phyloP scores from a whole-genome alignment of 2,797 vertebrate species.

The Hoplostethus atlanticus region DNA sequence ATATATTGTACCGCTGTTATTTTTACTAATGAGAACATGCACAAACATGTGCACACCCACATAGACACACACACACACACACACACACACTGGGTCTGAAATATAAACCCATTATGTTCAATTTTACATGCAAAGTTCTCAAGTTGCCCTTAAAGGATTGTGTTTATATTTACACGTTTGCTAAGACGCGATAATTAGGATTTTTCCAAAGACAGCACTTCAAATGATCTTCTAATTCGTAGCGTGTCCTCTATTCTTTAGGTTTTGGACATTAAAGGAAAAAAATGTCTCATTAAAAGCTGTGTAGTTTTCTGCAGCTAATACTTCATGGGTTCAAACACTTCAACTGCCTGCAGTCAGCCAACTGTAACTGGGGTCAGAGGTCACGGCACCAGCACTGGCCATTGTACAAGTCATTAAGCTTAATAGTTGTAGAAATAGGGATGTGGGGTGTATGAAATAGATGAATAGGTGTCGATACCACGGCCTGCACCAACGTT shows the following conservation, averaged over 20 bases:
- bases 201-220: not conserved
- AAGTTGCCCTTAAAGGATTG: conserved; percentile 5
- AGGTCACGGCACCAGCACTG: conserved; percentile 32
- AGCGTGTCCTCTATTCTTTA: not conserved
- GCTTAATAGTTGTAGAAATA: not conserved
- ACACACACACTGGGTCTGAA: conserved; percentile 8
- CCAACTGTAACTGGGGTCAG: not conserved
- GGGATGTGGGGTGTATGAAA: not conserved
- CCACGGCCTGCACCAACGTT: too few relatives aligned
- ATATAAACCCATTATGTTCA: conserved; percentile 28
- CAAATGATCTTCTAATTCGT: conserved; percentile 11
- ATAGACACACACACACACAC: not conserved
- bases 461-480: too few relatives aligned
- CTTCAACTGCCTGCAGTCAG: conserved; percentile 20
- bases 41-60: not conserved
- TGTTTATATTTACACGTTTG: conserved; percentile 14
- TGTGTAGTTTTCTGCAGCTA: conserved; percentile 25
- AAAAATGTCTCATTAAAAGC: conserved; percentile 19
- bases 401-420: conserved; percentile 21
- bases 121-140: conserved; percentile 34
- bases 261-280: conserved; percentile 6
- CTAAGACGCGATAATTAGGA: conserved; percentile 34
- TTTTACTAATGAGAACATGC: conserved; percentile 64
- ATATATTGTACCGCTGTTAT: conserved; percentile 62
- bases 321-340: conserved; percentile 27